Base-by-base conservation (phyloP, 2,113 vertebrate genomes). In the Chamaetylas fuelleborni region DNA sequence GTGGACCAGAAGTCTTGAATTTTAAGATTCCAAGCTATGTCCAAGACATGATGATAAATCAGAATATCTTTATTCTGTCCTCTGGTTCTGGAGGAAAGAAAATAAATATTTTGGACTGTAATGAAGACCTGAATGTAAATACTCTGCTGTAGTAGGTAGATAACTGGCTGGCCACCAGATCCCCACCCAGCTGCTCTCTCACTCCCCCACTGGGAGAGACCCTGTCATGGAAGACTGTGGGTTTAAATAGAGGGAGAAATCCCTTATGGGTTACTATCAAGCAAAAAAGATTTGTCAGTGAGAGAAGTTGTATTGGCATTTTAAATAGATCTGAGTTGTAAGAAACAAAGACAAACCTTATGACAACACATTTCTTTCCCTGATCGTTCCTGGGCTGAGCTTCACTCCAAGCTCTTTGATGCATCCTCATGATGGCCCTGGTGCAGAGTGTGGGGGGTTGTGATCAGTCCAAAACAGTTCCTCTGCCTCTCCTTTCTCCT, bases 391-490 rank as follows among this genome's bases (percentile, higher is more conserved):
- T 22, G 34, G 24, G 16, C 15, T 31, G 4, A 43, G 1, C 23
- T 51, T 51, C 20, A 25, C 13, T 42, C 20, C 5, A 16, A 20
- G 24, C 2, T 18, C 23, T 54, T 34, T 3, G 3, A 12, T 18
- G 1, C 10, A 16, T 14, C 40, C 11, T 19, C 19, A 14, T 36
- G 7, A 11, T 19, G 16, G 7, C 9, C 17, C 28, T 11, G 24
- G 12, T 8, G 17, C 24, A 79, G 48, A 36, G 12, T 28, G 20
- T 11, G 24, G 8, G 6, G 28, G 5, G 18, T 6, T 25, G 2
- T 5, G 5, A 5, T 56, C 29, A 13, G 9, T 4, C 36, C 28
- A 4, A 1, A 31, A 3, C 7, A 9, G 9, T 11, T 18, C 6
- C 33, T 43, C 24, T 33, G 45, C 11, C 1, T 16, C 23, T 31